Evolutionary conservation across 2,888 invertebrate species (phyloP), one percentile per base, ranked within the genome.

Genomic region (Anorthoa munda): DNA sequence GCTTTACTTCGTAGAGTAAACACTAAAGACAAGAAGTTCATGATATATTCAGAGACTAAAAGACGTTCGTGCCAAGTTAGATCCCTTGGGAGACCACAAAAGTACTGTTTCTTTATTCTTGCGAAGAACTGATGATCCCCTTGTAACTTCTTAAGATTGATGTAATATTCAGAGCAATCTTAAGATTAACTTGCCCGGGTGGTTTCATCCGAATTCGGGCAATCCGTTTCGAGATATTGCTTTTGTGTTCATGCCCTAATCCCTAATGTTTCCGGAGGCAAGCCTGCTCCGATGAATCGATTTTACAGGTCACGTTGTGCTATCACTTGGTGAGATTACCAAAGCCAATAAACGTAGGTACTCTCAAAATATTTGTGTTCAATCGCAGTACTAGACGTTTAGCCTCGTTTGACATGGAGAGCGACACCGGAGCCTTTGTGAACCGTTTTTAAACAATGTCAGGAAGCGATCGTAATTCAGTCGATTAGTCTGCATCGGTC

Each of bases 391-490:
- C 65, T 65, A 76, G 61, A 48, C 58, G 45, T 66, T 77, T 64
- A 56, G 51, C 31, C 31, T 65, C 71, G 77, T 79, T 53, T 80
- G 75, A 84, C 74, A 85, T 78, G 71, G 72, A 78, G 77, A 82
- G 82, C 82, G 86, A 87, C 89, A 89, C 81, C 67, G 81, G 86
- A 89, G 76, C 83, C 83, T 81, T 86, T 90, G 90, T 88, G 88
- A 85, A 89, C 81, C n/a, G 88, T 88, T 88, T 87, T 88, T 75
- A 88, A 91, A 93, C 92, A 93, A 92, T 90, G 90, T 86, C 89
- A 92, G 93, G 94, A 94, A 92, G 90, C 85, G 82, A 90, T 88
- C 86, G 88, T 88, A 80, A 90, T 91, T 91, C 87, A 83, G 89
- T 82, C 89, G 89, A 90, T 90, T 88, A 89, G 86, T 79, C 82